Conservation (phyloP, 2,888 invertebrate genomes). For the Rotaria socialis region DNA sequence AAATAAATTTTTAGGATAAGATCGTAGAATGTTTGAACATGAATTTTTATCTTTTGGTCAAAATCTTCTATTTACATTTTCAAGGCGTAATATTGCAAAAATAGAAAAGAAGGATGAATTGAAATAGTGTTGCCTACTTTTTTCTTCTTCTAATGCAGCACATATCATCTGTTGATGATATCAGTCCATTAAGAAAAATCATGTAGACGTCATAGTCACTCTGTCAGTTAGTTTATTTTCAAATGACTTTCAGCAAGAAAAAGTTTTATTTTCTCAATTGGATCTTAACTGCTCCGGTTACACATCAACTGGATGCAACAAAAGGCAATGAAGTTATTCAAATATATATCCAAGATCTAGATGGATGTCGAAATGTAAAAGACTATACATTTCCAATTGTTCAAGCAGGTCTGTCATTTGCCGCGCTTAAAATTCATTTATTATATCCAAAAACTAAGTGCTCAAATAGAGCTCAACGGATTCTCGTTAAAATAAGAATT, state of each 20-base stretch:
- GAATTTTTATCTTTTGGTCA: no score
- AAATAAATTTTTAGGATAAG: no score
- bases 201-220: not conserved
- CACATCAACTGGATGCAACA: not conserved
- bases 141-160: not conserved
- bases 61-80: no score
- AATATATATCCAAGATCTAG: not conserved
- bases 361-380: not conserved
- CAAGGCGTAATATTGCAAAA: no score
- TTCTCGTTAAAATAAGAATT: not conserved
- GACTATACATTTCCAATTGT: not conserved
- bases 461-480: not conserved
- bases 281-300: not conserved
- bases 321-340: not conserved
- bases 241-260: not conserved
- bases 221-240: not conserved
- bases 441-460: not conserved
- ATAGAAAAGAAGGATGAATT: no score
- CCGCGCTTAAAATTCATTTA: not conserved
- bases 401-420: not conserved
- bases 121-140: not conserved
- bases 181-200: not conserved
- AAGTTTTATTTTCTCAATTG: not conserved
- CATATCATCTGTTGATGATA: not conserved
- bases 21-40: no score